Base-by-base conservation (phyloP, 2,888 invertebrate genomes). In the Caenorhabditis virilis region DNA sequence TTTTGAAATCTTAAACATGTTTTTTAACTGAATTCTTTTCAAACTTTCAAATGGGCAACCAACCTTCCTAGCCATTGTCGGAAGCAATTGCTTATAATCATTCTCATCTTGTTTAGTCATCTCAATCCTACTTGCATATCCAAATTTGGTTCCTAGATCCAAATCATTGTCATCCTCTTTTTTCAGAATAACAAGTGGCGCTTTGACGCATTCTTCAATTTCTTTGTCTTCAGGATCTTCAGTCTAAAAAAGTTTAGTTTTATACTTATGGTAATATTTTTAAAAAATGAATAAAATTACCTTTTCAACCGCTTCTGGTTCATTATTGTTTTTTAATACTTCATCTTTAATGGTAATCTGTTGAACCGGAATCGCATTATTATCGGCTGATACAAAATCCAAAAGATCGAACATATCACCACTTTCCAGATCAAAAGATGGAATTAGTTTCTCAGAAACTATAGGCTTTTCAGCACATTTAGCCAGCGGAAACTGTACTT, bases 11-110 rank as follows among this genome's bases (percentile, higher is more conserved):
- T n/a, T n/a, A n/a, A n/a, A n/a, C n/a, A n/a, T n/a, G n/a, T n/a
- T n/a, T n/a, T n/a, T n/a, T n/a, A n/a, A n/a, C n/a, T n/a, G n/a
- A n/a, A n/a, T n/a, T n/a, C n/a, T n/a, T n/a, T n/a, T n/a, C 13
- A 39, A 48, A 16, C 23, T 15, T 7, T 6, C 45, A 42, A 50
- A 35, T n/a, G 15, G 20, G 46, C 16, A 18, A 23, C 18, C n/a
- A 26, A 74, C 74, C 48, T 72, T 49, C 53, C 60, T 64, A 9
- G 72, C 76, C 74, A 76, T 72, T 9, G 55, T 59, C 2, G 61
- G 62, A 35, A 60, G 15, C 11, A 76, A 13, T 11, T 50, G 27
- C 13, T 42, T 30, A 46, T 71, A 76, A 22, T 70, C 76, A 1
- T 57, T 50, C 13, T 62, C 58, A 42, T 61, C 52, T 15, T 55